Evolutionary conservation across 2,797 vertebrate species (phyloP), one percentile per base, ranked within the genome.

Genomic region (Malacoctenus gilli): DNA sequence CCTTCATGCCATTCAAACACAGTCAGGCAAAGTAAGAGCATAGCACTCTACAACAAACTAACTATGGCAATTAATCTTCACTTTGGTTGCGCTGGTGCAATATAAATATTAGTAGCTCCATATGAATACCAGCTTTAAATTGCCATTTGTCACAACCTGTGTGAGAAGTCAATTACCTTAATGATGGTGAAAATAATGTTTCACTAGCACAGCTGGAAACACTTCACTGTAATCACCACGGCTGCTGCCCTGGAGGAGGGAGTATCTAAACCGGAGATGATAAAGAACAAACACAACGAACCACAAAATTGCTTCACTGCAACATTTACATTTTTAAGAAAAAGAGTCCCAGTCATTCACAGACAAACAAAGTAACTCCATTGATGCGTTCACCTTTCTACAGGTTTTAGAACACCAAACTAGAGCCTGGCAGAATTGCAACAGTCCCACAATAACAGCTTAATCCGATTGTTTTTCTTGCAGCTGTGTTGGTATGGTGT

Each of bases 151-250:
- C n/a, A n/a, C n/a, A n/a, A n/a, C n/a, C n/a, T n/a, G n/a, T n/a
- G n/a, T n/a, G n/a, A n/a, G n/a, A n/a, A n/a, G n/a, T n/a, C n/a
- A 16, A 23, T 28, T 8, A 18, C 19, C 11, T 19, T 51, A 52
- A 60, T 5, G 1, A 20, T 48, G 32, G 8, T 30, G 14, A 22
- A 31, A 63, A 34, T 40, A 39, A 8, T 13, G 18, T 55, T 68
- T 49, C 4, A 52, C 15, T 12, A 34, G 18, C 40, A 35, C 38
- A 12, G 36, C 38, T 35, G 36, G 19, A 51, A 54, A 55, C 59
- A 59, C 16, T 62, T 50, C 51, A 30, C 40, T n/a, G 22, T 48
- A 42, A 68, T 60, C 9, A 15, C 16, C 11, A 37, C 18, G 47
- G 32, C 40, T 18, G 38, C 9, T 20, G 19, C 31, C 47, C 25